Evolutionary conservation across 2,113 vertebrate genomes (phyloP).

Genomic region (Xenus cinereus): DNA sequence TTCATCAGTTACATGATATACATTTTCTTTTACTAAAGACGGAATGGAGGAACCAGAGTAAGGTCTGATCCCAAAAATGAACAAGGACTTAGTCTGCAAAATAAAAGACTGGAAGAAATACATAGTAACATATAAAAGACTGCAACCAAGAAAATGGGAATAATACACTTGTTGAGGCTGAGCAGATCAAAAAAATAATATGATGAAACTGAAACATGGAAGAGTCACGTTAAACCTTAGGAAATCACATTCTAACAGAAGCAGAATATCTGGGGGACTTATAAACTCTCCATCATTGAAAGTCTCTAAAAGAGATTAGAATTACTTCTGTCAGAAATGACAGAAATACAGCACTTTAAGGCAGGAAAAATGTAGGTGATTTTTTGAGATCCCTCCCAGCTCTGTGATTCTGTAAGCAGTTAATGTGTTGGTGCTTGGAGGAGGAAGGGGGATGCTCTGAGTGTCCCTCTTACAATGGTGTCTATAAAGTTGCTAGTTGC

Average conservation of each 20-base stretch:
- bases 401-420: not conserved
- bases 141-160: not conserved
- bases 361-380: not conserved
- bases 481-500: not conserved
- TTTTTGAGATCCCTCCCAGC: not conserved
- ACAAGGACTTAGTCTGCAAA: not conserved
- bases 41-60: not conserved
- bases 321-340: not conserved
- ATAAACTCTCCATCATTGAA: not conserved
- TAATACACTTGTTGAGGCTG: not conserved
- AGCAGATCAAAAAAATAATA: not conserved
- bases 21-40: not conserved
- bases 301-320: not conserved
- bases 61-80: not conserved
- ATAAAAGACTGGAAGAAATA: not conserved
- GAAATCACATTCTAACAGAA: not conserved
- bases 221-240: not conserved
- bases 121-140: not conserved
- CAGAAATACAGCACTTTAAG: not conserved
- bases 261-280: not conserved
- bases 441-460: not conserved
- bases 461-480: not conserved
- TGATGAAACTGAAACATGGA: not conserved
- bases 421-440: not conserved
- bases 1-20: not conserved